Percentiles rank a stretch among this genome's conserved stretches.
phyloP scores from a whole-genome alignment of 1,140 invertebrate genomes.

The Uloborus diversus region DNA sequence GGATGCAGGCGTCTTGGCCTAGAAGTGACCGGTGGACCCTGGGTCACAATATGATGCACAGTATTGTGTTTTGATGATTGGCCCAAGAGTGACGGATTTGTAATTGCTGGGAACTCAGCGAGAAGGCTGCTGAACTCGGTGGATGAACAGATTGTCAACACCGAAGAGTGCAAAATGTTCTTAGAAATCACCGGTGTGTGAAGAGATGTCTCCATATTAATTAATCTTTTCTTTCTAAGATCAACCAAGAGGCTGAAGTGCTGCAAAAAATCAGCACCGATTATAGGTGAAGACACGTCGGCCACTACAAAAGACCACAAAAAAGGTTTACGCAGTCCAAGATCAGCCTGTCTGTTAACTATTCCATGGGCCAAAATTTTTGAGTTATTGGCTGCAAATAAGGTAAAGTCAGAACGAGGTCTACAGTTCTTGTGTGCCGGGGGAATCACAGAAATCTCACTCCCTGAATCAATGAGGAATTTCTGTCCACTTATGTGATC shows the following conservation, averaged over 20 bases:
- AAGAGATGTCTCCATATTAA: slow-evolving; percentile 2
- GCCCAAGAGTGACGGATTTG: background rate
- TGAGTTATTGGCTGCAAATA: background rate
- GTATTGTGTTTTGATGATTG: slow-evolving; percentile 12
- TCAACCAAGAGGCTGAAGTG: slow-evolving; percentile 15
- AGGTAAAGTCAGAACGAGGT: too few relatives aligned
- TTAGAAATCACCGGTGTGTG: background rate
- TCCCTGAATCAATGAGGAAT: background rate
- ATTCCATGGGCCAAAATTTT: background rate
- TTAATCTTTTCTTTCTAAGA: background rate
- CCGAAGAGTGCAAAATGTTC: background rate
- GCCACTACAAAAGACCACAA: slow-evolving; percentile 24
- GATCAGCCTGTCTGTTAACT: background rate
- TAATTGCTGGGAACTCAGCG: slow-evolving; percentile 22
- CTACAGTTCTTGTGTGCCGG: background rate
- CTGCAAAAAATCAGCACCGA: slow-evolving; percentile 44
- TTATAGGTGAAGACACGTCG: slow-evolving; percentile 36
- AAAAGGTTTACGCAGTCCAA: background rate
- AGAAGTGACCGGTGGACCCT: slow-evolving; percentile 11
- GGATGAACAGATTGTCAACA: background rate
- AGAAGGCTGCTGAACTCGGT: background rate
- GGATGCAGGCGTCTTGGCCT: slow-evolving; percentile 29
- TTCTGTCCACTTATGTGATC: background rate
- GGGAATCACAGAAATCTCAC: background rate
- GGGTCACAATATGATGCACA: slow-evolving; percentile 39